Percentiles rank a stretch among this genome's conserved stretches.
Evolutionary conservation across 2,797 vertebrate genomes (phyloP).

Genomic region (Heterohyrax brucei): DNA sequence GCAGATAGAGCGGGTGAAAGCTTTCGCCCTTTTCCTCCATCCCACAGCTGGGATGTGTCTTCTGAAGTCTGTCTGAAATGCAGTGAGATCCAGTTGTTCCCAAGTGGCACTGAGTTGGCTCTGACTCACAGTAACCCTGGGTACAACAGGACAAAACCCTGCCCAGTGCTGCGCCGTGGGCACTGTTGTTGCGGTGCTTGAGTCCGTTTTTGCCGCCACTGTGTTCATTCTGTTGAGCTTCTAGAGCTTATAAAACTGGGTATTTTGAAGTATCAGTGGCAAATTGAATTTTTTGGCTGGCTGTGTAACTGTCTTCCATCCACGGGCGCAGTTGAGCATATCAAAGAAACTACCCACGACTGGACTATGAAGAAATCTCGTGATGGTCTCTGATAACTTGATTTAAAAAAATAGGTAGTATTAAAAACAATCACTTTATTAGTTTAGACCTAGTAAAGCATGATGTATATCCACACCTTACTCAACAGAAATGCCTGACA

Average conservation of each 20-base stretch:
- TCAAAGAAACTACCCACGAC: background rate
- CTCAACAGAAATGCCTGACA: constrained; percentile 3
- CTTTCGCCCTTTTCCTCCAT: background rate
- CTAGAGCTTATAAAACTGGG: background rate
- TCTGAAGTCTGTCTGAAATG: background rate
- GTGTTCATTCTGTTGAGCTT: too few species aligned
- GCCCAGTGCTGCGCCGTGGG: too few species aligned
- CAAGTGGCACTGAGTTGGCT: too few species aligned
- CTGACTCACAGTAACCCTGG: too few species aligned
- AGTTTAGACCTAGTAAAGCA: background rate
- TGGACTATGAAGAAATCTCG: background rate
- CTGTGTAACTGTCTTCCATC: background rate
- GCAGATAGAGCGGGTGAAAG: background rate
- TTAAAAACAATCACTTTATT: constrained; percentile 79
- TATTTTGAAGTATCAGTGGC: background rate
- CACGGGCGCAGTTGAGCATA: background rate
- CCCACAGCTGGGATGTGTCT: background rate
- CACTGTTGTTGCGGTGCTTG: too few species aligned
- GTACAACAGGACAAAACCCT: too few species aligned
- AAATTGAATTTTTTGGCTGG: background rate
- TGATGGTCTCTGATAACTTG: background rate
- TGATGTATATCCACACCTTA: background rate
- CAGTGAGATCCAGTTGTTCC: background rate
- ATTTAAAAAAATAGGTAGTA: background rate
- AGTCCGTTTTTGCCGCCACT: too few species aligned